Base-by-base conservation (phyloP, 2,797 vertebrate species). In the Craterocephalus amniculus region DNA sequence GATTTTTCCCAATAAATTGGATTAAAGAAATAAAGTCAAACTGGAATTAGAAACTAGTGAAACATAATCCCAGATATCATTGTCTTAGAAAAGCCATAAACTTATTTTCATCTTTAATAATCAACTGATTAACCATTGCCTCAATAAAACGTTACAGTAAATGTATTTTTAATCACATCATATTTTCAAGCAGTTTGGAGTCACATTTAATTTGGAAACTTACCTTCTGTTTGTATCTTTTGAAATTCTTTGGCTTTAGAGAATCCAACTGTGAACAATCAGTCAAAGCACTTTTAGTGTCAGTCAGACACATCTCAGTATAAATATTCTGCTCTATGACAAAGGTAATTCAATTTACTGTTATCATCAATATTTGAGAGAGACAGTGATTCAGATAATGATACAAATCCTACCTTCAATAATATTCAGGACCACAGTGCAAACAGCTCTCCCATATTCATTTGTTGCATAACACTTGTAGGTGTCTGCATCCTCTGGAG, bases 401-500 rank as follows among this genome's bases (percentile, higher is more conserved):
- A 24, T 62, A 6, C n/a, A n/a, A 45, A n/a, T 64, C 85, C 11
- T 90, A 97, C 97, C 96, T 85, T 91, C 90, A 59, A 98, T 94
- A 58, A 99, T 80, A 31, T 95, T 96, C 68, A 99, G 92, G 55
- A 94, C 81, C 2, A 86, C 95, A 0, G 94, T 90, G 87, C 96
- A 98, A 0, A 91, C 3, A 18, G 96, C 97, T 78, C 95, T 94
- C 70, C 97, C 97, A 0, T 95, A 95, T 6, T 91, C 83, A 76
- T 98, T 99, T 52, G 84, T 69, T 4, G 96, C 97, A 20, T 45
- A 90, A 83, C 96, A 98, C 81, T 94, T 96, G 84, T 97, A 98
- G 75, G 95, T 84, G 66, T 96, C 97, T 0, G 94, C 93, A 86
- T 97, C 95, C 18, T 92, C 90, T 0, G 81, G 32, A 0, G 70